Conservation (phyloP, 2,888 invertebrate species). For the Mythimna vitellina region DNA sequence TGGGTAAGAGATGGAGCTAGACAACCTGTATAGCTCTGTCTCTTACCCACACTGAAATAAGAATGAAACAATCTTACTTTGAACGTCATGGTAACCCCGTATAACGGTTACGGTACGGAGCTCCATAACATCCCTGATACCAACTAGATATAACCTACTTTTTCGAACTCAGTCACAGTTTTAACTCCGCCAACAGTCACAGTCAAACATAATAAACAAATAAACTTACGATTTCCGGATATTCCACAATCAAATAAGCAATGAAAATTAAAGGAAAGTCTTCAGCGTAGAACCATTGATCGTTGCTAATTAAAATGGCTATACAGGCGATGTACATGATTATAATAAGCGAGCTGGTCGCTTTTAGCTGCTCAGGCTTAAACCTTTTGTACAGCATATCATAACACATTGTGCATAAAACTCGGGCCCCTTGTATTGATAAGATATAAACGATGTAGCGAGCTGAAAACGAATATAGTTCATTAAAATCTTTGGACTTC, state of each 20-base stretch:
- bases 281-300: constrained; percentile 65
- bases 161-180: not conserved
- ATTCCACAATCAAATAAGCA: constrained; percentile 72
- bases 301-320: constrained; percentile 62
- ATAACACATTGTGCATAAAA: constrained; percentile 54
- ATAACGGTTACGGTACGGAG: too few species aligned
- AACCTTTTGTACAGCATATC: constrained; percentile 45
- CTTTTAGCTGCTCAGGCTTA: constrained; percentile 37
- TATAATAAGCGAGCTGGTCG: constrained; percentile 61
- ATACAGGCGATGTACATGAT: constrained; percentile 56
- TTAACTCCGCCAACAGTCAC: not conserved
- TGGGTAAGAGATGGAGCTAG: too few species aligned
- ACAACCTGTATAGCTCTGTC: too few species aligned
- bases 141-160: not conserved
- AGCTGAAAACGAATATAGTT: constrained; percentile 42
- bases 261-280: constrained; percentile 75
- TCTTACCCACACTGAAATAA: too few species aligned
- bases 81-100: too few species aligned
- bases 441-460: constrained; percentile 46
- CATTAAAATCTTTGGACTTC: not conserved
- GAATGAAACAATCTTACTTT: too few species aligned
- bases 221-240: constrained; percentile 76
- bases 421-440: constrained; percentile 36
- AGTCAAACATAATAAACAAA: not conserved
- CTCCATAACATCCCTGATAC: too few species aligned